These are phyloP conservation scores for Charina bottae DNA, from an alignment of 2,113 vertebrate genomes.

Conservation along the genomic window DNA sequence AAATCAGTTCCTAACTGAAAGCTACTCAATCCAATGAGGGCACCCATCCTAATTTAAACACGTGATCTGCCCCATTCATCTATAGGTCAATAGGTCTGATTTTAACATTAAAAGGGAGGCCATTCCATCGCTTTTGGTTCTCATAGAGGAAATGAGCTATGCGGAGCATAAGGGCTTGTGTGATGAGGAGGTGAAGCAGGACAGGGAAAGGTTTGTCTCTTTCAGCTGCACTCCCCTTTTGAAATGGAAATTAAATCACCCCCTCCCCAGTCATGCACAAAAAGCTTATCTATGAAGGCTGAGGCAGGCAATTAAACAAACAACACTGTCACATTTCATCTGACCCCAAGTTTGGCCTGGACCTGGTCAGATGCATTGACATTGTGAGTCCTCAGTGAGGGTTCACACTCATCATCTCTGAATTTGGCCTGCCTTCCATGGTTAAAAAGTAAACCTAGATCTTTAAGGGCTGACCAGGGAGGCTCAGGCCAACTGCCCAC, in stretches of 20 bases:
- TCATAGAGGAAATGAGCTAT: background rate
- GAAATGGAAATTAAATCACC: background rate
- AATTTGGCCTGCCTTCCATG: conserved; percentile 29
- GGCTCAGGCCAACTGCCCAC: too few relatives aligned
- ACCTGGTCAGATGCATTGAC: conserved; percentile 9
- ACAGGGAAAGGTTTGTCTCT: background rate
- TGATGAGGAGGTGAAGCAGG: background rate
- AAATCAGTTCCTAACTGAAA: background rate
- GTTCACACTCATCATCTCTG: background rate
- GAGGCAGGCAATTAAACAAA: background rate
- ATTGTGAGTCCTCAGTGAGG: conserved; percentile 15
- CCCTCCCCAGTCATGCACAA: background rate
- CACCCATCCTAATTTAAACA: too few relatives aligned
- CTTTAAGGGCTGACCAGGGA: background rate
- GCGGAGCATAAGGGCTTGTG: too few relatives aligned
- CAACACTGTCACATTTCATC: background rate
- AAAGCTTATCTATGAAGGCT: background rate
- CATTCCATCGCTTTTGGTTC: background rate
- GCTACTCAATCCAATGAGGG: background rate
- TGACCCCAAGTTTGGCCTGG: background rate
- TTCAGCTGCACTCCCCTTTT: conserved; percentile 42
- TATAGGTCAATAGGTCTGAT: background rate
- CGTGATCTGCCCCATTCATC: too few relatives aligned
- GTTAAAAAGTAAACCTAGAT: conserved; percentile 48
- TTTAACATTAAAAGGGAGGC: background rate